Base-by-base conservation (phyloP, 2,888 invertebrate species). In the Drosophila mimica region DNA sequence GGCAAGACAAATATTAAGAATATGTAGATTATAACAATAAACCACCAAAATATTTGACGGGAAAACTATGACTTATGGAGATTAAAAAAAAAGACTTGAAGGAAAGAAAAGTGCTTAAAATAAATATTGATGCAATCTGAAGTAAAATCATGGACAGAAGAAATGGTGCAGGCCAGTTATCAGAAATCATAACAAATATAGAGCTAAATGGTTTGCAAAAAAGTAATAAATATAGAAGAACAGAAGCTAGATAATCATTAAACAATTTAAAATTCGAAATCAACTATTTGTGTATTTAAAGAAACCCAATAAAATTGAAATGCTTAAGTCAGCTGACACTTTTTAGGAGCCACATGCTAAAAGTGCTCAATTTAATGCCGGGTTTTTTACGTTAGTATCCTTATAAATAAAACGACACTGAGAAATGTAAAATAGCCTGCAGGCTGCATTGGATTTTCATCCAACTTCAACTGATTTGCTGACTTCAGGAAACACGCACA, bases 391-490 rank as follows among this genome's bases (percentile, higher is more conserved):
- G 20, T 36, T 33, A 49, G 33, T 28, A 34, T 49, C 30, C 34
- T 43, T 30, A n/a, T 71, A 59, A 68, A 71, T 71, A 51, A 71
- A 59, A 31, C 31, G 66, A 53, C 13, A 36, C 30, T 48, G 38
- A 49, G 36, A 70, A 48, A 57, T 49, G 70, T 38, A 28, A 4
- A n/a, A 54, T 34, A 20, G 63, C 60, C 71, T 58, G 53, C 53
- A 49, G 71, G 60, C 56, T 49, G 51, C 53, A 15, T 43, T 20
- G 46, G 38, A 51, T 34, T 51, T 58, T 70, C 64, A n/a, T 54
- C 28, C 65, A 79, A 71, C 72, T 74, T 76, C 61, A 60, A 88
- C 79, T 82, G 86, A 89, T 88, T 89, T 88, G 62, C 79, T 54
- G 81, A 84, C 73, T 78, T 57, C 71, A 69, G 60, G 48, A 61